Base-by-base conservation (phyloP, 2,797 vertebrate species). In the Danio aesculapii region DNA sequence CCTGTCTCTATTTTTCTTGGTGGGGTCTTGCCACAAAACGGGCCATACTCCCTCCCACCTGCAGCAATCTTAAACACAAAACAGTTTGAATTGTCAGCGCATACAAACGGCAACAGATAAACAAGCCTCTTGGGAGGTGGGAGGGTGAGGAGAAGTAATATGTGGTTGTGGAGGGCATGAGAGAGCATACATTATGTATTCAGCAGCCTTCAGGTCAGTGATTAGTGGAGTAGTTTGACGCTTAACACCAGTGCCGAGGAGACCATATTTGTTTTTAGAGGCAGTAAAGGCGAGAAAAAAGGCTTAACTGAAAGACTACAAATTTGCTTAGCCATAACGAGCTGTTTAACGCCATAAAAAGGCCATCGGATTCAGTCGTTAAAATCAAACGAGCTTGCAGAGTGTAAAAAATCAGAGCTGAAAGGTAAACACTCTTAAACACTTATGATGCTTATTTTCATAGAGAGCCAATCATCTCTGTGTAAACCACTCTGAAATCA, bases 1-100 rank as follows among this genome's bases (percentile, higher is more conserved):
- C 88, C 89, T 0, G 93, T 95, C 88, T 96, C 92, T 0, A 95
- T 94, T 80, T 87, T 91, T 14, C 11, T 55, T 0, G 96, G 96
- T 30, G 89, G 52, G 0, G 21, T 86, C 0, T 86, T 88, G 57
- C 96, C 96, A 76, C 96, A 97, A 84, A 96, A 96, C 0, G 94
- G 93, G 6, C 95, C 95, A 0, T 94, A 93, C 30, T 94, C 88
- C 8, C 89, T 88, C 70, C 89, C 87, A 57, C 87, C 85, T 8
- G 93, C 94, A 11, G 86, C 91, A 84, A 98, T 91, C 96, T 97
- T 85, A 81, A 67, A 80, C 12, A 84, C 83, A 30, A 30, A 83
- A 50, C 52, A 44, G 50, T 73, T 83, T 75, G 46, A 81, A n/a
- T 58, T 53, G 44, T 73, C 21, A 78, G 75, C 79, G 87, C 86